These are phyloP conservation scores for Myathropa florea DNA, from an alignment of 2,888 invertebrate species.

Conservation along the genomic window DNA sequence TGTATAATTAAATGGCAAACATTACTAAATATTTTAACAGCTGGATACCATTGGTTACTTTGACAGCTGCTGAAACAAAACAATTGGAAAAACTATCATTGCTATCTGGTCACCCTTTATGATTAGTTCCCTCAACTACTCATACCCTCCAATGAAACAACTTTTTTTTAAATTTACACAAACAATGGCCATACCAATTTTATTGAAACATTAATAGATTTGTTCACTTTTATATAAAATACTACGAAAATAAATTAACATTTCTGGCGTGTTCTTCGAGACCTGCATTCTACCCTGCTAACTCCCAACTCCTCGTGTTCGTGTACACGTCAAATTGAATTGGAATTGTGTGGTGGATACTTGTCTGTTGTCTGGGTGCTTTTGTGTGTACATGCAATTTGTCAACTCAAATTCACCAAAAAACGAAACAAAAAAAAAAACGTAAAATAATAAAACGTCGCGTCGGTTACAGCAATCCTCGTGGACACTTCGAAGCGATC, in stretches of 20 bases:
- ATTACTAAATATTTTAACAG: too few relatives aligned
- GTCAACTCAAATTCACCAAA: not conserved
- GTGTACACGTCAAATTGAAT: not conserved
- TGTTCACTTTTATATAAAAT: conserved; percentile 45
- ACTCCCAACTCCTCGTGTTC: not conserved
- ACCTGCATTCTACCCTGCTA: not conserved
- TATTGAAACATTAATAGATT: conserved; percentile 52
- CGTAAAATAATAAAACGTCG: not conserved
- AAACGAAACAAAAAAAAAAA: not conserved
- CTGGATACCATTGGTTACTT: too few relatives aligned
- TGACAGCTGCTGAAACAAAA: too few relatives aligned
- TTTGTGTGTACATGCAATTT: not conserved
- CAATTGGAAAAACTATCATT: too few relatives aligned
- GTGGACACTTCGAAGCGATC: conserved; percentile 5
- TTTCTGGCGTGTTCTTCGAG: conserved; percentile 25
- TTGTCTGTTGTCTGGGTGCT: not conserved
- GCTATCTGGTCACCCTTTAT: too few relatives aligned
- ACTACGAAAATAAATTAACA: conserved; percentile 58
- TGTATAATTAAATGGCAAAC: too few relatives aligned
- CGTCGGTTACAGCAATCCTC: not conserved
- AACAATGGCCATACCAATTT: conserved; percentile 63
- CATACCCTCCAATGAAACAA: not conserved
- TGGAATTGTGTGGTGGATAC: not conserved
- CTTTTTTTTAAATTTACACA: not conserved
- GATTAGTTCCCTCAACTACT: too few relatives aligned